Evolutionary conservation across 2,797 vertebrate genomes (phyloP).

Genomic region (Iguana delicatissima): DNA sequence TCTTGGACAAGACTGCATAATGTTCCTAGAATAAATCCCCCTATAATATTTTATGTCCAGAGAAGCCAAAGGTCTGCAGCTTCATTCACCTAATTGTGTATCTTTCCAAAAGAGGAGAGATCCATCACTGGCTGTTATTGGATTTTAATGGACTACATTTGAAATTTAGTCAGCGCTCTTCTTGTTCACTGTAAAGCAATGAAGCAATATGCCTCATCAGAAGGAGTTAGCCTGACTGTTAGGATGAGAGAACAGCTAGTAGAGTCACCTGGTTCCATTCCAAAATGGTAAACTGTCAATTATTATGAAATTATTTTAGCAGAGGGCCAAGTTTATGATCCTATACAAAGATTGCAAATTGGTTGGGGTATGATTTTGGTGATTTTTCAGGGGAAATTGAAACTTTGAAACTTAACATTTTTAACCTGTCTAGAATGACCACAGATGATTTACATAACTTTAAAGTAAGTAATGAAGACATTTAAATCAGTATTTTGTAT

Average conservation of each 20-base stretch:
- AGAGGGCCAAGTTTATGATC: not conserved
- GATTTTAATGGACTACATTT: not conserved
- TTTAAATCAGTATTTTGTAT: no score
- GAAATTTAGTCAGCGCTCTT: not conserved
- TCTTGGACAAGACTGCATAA: not conserved
- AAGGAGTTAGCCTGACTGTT: not conserved
- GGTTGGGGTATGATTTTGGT: no score
- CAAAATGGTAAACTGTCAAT: not conserved
- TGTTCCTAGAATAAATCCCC: constrained; percentile 6
- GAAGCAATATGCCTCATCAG: not conserved
- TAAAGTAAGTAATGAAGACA: no score
- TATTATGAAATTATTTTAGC: not conserved
- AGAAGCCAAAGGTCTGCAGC: not conserved
- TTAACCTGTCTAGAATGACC: no score
- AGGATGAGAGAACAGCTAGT: no score
- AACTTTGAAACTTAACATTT: not conserved
- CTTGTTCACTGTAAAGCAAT: not conserved
- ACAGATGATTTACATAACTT: no score
- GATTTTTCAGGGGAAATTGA: not conserved
- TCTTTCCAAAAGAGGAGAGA: not conserved
- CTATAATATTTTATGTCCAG: not conserved
- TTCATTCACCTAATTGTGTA: not conserved
- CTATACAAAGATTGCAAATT: not conserved
- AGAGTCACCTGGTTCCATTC: not conserved
- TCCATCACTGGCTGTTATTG: not conserved